These are phyloP conservation scores for Apeltes quadracus DNA, from an alignment of 2,113 vertebrate genomes.

Conservation along the genomic window DNA sequence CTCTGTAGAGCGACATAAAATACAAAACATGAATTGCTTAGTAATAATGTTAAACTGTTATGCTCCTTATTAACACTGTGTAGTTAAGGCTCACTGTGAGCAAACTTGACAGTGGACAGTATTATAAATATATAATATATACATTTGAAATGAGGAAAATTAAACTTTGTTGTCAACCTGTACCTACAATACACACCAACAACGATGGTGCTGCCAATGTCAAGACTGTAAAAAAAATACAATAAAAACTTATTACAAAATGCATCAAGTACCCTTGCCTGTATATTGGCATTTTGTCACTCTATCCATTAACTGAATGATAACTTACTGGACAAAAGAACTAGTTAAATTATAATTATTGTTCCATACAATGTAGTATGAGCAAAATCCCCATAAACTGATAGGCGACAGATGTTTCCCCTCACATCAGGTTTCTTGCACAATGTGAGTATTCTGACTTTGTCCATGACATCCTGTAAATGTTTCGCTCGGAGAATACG, in stretches of 20 bases:
- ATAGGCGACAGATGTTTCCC: neutral
- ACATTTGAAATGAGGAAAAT: slow-evolving; percentile 10
- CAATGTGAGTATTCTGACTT: neutral
- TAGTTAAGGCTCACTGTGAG: neutral
- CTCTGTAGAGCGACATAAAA: slow-evolving; percentile 17
- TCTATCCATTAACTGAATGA: slow-evolving; percentile 33
- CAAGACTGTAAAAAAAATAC: slow-evolving; percentile 34
- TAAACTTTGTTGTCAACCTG: slow-evolving; percentile 3
- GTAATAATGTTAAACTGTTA: neutral
- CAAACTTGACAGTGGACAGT: neutral
- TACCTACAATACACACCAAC: neutral
- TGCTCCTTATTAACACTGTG: neutral
- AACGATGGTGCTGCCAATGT: slow-evolving; percentile 31
- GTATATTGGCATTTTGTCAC: slow-evolving; percentile 13
- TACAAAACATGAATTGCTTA: neutral
- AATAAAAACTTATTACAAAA: slow-evolving; percentile 29
- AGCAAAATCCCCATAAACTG: slow-evolving; percentile 13
- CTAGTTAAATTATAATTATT: slow-evolving; percentile 12
- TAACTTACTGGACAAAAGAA: slow-evolving; percentile 16
- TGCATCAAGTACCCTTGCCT: slow-evolving; percentile 13
- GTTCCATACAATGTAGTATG: slow-evolving; percentile 1
- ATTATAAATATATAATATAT: slow-evolving; percentile 17
- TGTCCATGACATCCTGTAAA: slow-evolving; percentile 54
- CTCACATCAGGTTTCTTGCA: slow-evolving; percentile 10
- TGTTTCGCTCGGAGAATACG: slow-evolving; percentile 50